Evolutionary conservation across 92 coral and sea anemone genomes (phyloP), one percentile per base, ranked within the genome.

Genomic region (Porites cylindrica): DNA sequence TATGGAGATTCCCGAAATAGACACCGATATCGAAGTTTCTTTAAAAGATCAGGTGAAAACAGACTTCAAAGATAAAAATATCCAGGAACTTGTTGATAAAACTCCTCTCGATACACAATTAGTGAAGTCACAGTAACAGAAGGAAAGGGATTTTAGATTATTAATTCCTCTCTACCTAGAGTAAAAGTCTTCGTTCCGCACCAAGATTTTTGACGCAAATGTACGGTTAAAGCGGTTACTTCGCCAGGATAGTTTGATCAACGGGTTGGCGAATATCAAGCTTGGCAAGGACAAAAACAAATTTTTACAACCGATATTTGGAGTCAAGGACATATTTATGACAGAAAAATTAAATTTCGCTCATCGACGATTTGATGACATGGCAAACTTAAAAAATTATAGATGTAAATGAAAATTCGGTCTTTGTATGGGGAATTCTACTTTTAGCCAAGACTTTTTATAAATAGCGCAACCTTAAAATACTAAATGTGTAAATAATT

Each of bases 61-160:
- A 10, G 32, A 20, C 18, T 20, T 54, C 24, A 32, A 16, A 1
- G 54, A 17, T 51, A 70, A 70, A 13, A 17, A 51, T 8, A 69
- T 11, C 11, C 69, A 56, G 19, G 79, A 60, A 61, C 47, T 73
- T 62, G 64, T 74, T n/a, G 61, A 50, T 56, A 71, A 82, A 82
- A 50, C 72, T 23, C 18, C 72, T 51, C 23, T 29, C 17, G 70
- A 59, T 59, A 54, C 32, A 29, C 64, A 47, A 6, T 38, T 11
- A 62, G 70, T 20, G 12, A 6, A 26, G 24, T 62, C 79, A 20
- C 43, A 83, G 18, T 72, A 72, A 38, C 47, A 38, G 47, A 38
- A 38, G 47, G 7, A 4, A 20, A n/a, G 5, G 50, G 17, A 5
- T 1, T 47, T 24, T 4, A 10, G 20, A 18, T 38, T 1, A 43